Base-by-base conservation (phyloP, 2,113 vertebrate species). In the Oreocharis arfaki region DNA sequence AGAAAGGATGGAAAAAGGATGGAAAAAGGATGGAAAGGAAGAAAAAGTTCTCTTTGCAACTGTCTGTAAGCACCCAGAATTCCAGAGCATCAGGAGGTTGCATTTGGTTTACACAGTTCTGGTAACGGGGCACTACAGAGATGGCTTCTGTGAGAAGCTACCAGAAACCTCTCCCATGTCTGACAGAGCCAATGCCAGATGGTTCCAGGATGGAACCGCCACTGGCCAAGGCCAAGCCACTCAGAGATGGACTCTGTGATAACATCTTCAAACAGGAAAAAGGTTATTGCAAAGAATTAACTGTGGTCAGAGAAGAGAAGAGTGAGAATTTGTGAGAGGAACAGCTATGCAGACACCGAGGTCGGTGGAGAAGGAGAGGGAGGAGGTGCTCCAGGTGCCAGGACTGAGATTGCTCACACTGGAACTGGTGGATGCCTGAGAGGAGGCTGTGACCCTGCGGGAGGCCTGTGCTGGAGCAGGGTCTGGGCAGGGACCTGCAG, bases 201-300 rank as follows among this genome's bases (percentile, higher is more conserved):
- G 2, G 35, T 11, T 41, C 35, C 30, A 35, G 79, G 24, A 23
- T 7, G 3, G 39, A 69, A 4, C 20, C 0, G 0, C 55, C 0
- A 2, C 63, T 42, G 49, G 26, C n/a, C 71, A 63, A 49, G 37
- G n/a, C 17, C 3, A 7, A 83, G 41, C 18, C 16, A 32, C 30
- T 41, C 70, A 69, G 55, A 55, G 26, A 27, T 47, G 7, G 32
- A 22, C 17, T 13, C 17, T 23, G 46, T 83, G 55, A 42, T 32
- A 55, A 16, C 13, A 41, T 11, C 27, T 35, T 76, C 20, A 33
- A 55, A 32, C 8, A 19, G 10, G n/a, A 22, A 68, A 52, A 47
- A 35, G 16, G 39, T 55, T 55, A 35, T 28, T 63, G 35, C 0
- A 0, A 49, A 42, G 22, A 55, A 41, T 46, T 47, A 27, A 47